Base-by-base conservation (phyloP, 64 coral and sea anemone genomes). In the Pocillopora verrucosa region DNA sequence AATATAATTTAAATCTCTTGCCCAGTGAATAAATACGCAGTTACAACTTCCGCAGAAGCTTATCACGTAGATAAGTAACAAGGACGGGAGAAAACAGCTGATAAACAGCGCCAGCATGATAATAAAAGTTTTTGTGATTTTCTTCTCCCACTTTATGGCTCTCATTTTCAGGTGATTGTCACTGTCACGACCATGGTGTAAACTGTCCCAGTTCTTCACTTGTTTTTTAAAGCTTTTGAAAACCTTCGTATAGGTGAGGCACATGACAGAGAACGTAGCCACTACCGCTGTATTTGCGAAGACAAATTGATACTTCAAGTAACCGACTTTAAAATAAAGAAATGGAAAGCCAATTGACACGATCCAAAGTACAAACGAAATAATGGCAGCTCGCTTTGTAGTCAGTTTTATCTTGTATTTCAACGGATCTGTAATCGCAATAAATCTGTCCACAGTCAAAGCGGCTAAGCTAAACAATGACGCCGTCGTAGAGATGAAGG, bases 221-320 rank as follows among this genome's bases (percentile, higher is more conserved):
- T 60, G 56, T 19, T 37, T 26, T 37, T 15, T 76, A 72, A 82
- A 95, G 65, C 36, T 80, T 95, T 78, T 79, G 89, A 34, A 93
- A 38, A 75, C 80, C 87, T 25, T 93, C 20, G 4, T 17, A 59
- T 83, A 87, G 87, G 62, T 94, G 68, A 85, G 85, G 45, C 87
- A 93, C 13, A 99, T n/a, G 72, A 93, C 89, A 13, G 89, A 60
- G 34, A 91, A 56, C 16, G 93, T 72, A 5, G 89, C 76, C 61
- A 91, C 78, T 34, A 99, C 89, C 14, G 97, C 88, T 20, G 90
- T 99, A 62, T 95, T 99, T 22, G 86, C 91, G 74, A 99, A 99
- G 11, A 99, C 86, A 67, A 99, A 99, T 4, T 94, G 84, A 75
- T 93, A 99, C 3, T 64, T 78, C 9, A 95, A 89, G 76, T 91